Conservation (phyloP, 2,113 vertebrate genomes). For the Myodes glareolus region DNA sequence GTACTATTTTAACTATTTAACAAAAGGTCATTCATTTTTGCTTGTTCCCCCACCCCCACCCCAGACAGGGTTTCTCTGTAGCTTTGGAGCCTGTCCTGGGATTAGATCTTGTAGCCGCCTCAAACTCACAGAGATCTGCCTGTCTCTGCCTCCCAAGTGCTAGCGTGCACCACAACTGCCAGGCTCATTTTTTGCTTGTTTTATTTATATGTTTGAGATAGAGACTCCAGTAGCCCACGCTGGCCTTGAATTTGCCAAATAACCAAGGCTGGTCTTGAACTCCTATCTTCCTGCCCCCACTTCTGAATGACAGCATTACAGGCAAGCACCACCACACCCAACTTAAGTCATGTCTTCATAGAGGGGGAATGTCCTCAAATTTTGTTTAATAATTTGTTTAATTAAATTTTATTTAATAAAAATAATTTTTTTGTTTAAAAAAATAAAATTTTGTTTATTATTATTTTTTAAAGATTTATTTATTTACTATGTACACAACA, state of each 20-base stretch:
- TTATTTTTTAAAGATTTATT: too few species aligned
- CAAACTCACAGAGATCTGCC: neutral
- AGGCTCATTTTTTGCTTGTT: neutral
- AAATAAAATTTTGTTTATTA: constrained; percentile 15
- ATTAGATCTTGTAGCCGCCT: too few species aligned
- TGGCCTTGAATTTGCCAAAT: neutral
- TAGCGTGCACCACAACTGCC: too few species aligned
- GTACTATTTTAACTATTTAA: neutral
- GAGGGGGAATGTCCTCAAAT: neutral
- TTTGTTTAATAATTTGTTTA: constrained; percentile 21
- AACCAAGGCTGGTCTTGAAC: neutral
- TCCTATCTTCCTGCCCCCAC: neutral
- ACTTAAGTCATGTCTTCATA: neutral
- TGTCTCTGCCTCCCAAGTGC: too few species aligned
- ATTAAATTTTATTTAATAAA: constrained; percentile 2
- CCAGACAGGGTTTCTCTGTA: too few species aligned
- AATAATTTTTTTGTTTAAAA: constrained; percentile 22
- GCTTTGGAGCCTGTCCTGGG: too few species aligned
- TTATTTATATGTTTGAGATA: neutral
- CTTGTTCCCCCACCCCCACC: neutral
- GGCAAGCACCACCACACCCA: too few species aligned
- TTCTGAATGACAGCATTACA: neutral
- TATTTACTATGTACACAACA: too few species aligned
- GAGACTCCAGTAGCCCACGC: neutral
- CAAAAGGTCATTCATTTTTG: neutral